Percentiles rank a stretch among this genome's conserved stretches.
Conservation (phyloP, 2,797 vertebrate genomes). For the Scleropages formosus region DNA sequence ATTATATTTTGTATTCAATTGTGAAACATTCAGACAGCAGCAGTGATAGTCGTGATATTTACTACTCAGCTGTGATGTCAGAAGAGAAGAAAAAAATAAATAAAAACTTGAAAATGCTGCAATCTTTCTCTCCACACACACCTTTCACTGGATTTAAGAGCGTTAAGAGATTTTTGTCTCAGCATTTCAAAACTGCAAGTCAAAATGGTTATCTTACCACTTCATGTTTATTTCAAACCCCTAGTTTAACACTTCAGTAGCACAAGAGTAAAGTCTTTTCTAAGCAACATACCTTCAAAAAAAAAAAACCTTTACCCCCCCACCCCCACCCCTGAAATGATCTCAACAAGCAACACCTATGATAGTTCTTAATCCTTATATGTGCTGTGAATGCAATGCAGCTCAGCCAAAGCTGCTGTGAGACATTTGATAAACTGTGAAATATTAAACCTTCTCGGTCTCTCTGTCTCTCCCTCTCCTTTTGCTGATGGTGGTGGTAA, state of each 20-base stretch:
- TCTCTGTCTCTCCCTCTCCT: too few species aligned
- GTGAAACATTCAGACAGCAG: background rate
- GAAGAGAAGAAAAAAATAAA: background rate
- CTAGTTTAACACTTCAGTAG: constrained; percentile 50
- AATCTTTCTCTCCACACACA: background rate
- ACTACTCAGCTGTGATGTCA: background rate
- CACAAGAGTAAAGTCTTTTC: constrained; percentile 14
- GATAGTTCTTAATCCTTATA: constrained; percentile 62
- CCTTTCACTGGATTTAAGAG: constrained; percentile 43
- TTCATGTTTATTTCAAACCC: constrained; percentile 52
- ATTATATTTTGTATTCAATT: background rate
- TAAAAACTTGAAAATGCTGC: background rate
- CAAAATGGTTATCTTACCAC: constrained; percentile 61
- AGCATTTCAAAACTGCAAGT: constrained; percentile 38
- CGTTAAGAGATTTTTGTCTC: constrained; percentile 42
- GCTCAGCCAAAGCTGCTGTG: constrained; percentile 37
- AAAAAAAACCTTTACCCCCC: constrained; percentile 36
- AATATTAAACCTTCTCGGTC: constrained; percentile 38
- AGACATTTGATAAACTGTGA: constrained; percentile 8
- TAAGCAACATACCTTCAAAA: constrained; percentile 51
- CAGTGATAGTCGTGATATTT: background rate
- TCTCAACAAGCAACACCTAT: constrained; percentile 54
- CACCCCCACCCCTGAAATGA: constrained; percentile 65
- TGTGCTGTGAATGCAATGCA: constrained; percentile 49
- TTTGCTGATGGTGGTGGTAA: constrained; percentile 51